phyloP scores from a whole-genome alignment of 1,140 invertebrate species.

The Adelges cooleyi region DNA sequence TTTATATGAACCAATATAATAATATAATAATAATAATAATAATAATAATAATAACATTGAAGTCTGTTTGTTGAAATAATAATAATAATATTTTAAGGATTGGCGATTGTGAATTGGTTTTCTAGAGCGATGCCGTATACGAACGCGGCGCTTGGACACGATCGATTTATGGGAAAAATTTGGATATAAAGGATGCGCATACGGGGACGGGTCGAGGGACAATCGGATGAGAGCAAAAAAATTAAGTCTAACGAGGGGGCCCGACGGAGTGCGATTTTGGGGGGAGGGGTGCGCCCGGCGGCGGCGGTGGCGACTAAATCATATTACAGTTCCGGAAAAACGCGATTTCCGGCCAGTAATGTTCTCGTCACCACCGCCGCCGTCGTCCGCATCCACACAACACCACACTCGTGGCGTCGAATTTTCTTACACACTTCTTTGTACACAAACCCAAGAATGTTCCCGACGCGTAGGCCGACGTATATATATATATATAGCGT shows the following conservation, averaged over 20 bases:
- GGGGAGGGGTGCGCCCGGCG: too few species aligned
- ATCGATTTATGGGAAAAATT: neutral
- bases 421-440: too few species aligned
- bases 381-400: too few species aligned
- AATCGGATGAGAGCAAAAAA: neutral
- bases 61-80: slow-evolving; percentile 13
- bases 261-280: too few species aligned
- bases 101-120: too few species aligned
- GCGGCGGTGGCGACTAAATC: too few species aligned
- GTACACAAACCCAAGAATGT: too few species aligned
- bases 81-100: slow-evolving; percentile 16
- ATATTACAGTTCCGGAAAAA: slow-evolving; percentile 20
- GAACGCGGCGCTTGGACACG: neutral
- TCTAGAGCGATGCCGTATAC: neutral
- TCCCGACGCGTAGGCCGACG: too few species aligned
- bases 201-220: neutral
- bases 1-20: neutral
- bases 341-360: slow-evolving; percentile 16
- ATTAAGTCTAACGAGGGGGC: too few species aligned
- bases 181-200: neutral
- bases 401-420: too few species aligned
- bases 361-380: too few species aligned
- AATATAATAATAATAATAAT: neutral
- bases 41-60: slow-evolving; percentile 14
- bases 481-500: too few species aligned